Evolutionary conservation across 92 coral and sea anemone genomes (phyloP), one percentile per base, ranked within the genome.

Genomic region (Hydrozoanthus gracilis): DNA sequence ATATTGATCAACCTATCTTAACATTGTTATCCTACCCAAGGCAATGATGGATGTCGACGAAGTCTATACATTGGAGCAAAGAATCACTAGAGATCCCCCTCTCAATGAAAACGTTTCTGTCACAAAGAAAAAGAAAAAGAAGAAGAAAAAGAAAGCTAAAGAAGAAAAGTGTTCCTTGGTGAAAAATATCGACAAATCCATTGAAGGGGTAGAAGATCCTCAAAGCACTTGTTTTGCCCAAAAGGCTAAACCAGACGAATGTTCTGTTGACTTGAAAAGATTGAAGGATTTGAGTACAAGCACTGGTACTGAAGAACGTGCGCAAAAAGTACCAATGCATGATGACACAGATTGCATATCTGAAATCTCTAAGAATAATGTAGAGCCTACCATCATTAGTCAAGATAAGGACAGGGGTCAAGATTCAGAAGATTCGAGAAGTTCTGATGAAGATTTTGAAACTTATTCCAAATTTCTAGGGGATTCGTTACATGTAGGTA

Each of bases 1-100:
- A 14, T 73, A 74, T 65, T 35, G 46, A 6, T 56, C 4, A 64
- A 74, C n/a, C 73, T n/a, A 52, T 8, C 44, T 6, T 14, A 56
- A 7, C 50, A 45, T 58, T 46, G 77, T 58, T 52, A 15, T 48
- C 44, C 84, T 77, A 55, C 86, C 66, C 8, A 18, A 96, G 99
- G 99, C 99, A 16, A 89, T 96, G 73, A 95, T 93, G 89, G 99
- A 96, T 72, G 99, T 96, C 9, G 99, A 96, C 87, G 99, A 96
- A 84, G 93, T 96, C 39, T 96, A 95, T 89, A 92, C 99, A 6
- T 73, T 95, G 49, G 99, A 96, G 82, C 94, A 95, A 52, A 82
- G 89, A 77, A 79, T 89, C 15, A 78, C 67, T n/a, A 68, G n/a
- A 44, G 90, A 87, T 62, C 51, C 55, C 5, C 54, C 72, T 54